phyloP scores from a whole-genome alignment of 1,140 invertebrate genomes.

The Drosophila leontia region DNA sequence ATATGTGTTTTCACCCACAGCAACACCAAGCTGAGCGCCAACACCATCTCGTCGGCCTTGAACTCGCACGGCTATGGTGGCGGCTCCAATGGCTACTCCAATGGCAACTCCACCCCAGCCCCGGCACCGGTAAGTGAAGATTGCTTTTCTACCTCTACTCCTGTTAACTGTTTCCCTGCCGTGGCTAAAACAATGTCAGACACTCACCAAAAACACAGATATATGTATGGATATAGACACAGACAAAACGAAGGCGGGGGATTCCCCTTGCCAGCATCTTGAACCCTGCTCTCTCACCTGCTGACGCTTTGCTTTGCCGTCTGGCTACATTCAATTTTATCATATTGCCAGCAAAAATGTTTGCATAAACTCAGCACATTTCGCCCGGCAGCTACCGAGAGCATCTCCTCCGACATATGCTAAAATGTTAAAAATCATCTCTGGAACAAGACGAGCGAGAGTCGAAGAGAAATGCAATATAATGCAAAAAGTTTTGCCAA shows the following conservation, averaged over 20 bases:
- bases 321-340: constrained; percentile 67
- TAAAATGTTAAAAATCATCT: constrained; percentile 68
- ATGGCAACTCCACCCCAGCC: constrained; percentile 72
- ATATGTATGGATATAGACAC: constrained; percentile 34
- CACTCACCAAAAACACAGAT: constrained; percentile 34
- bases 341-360: constrained; percentile 74
- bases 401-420: constrained; percentile 54
- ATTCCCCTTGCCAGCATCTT: background rate
- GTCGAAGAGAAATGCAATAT: constrained; percentile 61
- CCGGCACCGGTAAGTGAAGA: constrained; percentile 74
- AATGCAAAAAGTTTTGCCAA: constrained; percentile 62
- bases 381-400: constrained; percentile 46
- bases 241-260: constrained; percentile 7
- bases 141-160: background rate
- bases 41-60: constrained; percentile 82
- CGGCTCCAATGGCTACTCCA: constrained; percentile 68
- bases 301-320: background rate
- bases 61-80: constrained; percentile 73
- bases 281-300: constrained; percentile 23
- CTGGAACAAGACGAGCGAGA: background rate
- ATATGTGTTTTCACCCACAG: constrained; percentile 35
- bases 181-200: constrained; percentile 68
- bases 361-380: constrained; percentile 70
- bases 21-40: constrained; percentile 82
- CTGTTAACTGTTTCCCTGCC: constrained; percentile 43